Evolutionary conservation across 2,113 vertebrate species (phyloP), one percentile per base, ranked within the genome.

Genomic region (Fulmarus glacialis): DNA sequence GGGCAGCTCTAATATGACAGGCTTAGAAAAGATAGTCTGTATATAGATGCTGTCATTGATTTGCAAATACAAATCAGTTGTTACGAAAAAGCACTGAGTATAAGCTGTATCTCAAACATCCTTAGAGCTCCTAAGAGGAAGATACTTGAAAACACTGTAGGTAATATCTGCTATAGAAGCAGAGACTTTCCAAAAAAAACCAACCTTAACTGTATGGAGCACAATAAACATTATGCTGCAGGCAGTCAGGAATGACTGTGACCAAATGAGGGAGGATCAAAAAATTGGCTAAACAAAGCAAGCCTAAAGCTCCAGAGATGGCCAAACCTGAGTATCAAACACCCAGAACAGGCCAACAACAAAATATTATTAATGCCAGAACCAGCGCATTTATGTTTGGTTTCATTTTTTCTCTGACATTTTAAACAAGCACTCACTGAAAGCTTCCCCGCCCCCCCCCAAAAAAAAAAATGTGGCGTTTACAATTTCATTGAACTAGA

Each of bases 381-480:
- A 66, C 45, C 20, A 53, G 62, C 3, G 1, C 16, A 38, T 81
- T 73, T 92, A 48, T 68, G 11, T 52, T 11, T 56, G 45, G 8
- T 89, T 93, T 67, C 7, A 24, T 60, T 86, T 88, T 85, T 87
- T 27, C 22, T 86, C 24, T 89, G 71, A 58, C 29, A 62, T 91
- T 86, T 89, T 38, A 89, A 83, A 82, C 7, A 80, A 50, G 11
- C 12, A 43, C 14, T 55, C 29, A 36, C 11, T 75, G 67, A 79
- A 83, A 80, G 47, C 12, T 40, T 40, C 7, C 8, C 8, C 11
- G 6, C 0, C 2, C 24, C 42, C 1, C 15, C 12, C 3, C 0
- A 10, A 82, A 40, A 40, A 40, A 40, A 40, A 88, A 45, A 59
- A n/a, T 6, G 17, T 13, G 5, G 22, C 0, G 12, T 72, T 67